These are phyloP conservation scores for Cosmopolites sordidus DNA, from an alignment of 2,888 invertebrate genomes.

Conservation along the genomic window DNA sequence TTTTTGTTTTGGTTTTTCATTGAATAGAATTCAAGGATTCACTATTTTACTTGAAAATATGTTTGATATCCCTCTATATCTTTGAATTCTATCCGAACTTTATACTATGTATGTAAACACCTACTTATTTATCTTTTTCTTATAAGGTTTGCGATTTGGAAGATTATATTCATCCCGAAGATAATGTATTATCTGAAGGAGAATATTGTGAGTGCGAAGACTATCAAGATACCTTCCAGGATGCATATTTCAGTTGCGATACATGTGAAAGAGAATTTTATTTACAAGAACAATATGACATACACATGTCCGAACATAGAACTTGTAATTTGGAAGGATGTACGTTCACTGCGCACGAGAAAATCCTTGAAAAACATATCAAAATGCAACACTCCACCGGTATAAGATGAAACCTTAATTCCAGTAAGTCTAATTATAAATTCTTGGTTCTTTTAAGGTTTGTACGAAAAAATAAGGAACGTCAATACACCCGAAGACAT, in stretches of 20 bases:
- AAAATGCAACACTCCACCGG: constrained; percentile 77
- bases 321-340: constrained; percentile 69
- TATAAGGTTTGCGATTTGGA: constrained; percentile 18
- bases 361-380: constrained; percentile 75
- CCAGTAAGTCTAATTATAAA: too few relatives aligned
- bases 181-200: constrained; percentile 17
- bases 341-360: constrained; percentile 71
- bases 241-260: constrained; percentile 58
- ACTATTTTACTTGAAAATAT: too few relatives aligned
- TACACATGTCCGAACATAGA: constrained; percentile 71
- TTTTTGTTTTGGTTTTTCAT: constrained; percentile 12
- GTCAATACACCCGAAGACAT: constrained; percentile 77
- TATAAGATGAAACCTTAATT: too few relatives aligned
- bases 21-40: constrained; percentile 4
- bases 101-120: not conserved
- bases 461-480: constrained; percentile 73
- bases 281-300: constrained; percentile 55
- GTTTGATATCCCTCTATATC: too few relatives aligned
- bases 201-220: constrained; percentile 3
- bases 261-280: constrained; percentile 76
- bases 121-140: constrained; percentile 4
- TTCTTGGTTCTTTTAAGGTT: constrained; percentile 40
- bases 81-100: not conserved
- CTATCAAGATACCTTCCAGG: constrained; percentile 13
- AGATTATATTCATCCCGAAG: constrained; percentile 30